A percentile compares a stretch with the other conserved stretches of the same genome.
Evolutionary conservation across 2,888 invertebrate species (phyloP).

Genomic region (Torymus auratus): DNA sequence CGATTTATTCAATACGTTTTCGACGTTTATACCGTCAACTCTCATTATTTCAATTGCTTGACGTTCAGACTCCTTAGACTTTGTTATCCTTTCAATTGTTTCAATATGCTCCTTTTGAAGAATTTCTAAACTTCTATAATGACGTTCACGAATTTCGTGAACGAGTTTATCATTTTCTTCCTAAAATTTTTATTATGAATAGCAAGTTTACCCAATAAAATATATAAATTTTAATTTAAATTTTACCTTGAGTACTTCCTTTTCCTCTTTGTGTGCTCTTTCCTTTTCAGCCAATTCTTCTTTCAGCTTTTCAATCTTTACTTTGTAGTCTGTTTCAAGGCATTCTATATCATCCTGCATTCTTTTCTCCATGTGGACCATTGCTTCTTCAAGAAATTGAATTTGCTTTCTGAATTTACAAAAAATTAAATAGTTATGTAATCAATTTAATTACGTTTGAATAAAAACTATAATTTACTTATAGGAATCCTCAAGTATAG

Average conservation of each 20-base stretch:
- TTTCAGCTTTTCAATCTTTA: conserved; percentile 68
- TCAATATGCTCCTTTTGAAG: conserved; percentile 70
- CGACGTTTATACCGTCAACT: conserved; percentile 66
- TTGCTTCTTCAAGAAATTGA: conserved; percentile 65
- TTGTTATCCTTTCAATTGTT: conserved; percentile 69
- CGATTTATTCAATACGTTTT: conserved; percentile 68
- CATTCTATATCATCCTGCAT: conserved; percentile 66
- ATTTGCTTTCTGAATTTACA: conserved; percentile 67
- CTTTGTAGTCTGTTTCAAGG: conserved; percentile 67
- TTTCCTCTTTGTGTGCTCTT: conserved; percentile 65
- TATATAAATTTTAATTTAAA: background rate
- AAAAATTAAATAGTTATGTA: too few relatives aligned
- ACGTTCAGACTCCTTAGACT: conserved; percentile 70
- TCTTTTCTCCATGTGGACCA: conserved; percentile 68
- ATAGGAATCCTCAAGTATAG: conserved; percentile 70
- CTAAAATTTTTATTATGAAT: conserved; percentile 57
- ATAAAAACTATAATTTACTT: conserved; percentile 63
- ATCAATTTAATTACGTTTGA: background rate
- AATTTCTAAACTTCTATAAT: conserved; percentile 66
- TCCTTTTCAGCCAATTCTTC: conserved; percentile 66
- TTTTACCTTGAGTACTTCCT: conserved; percentile 67
- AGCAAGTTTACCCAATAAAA: too few relatives aligned
- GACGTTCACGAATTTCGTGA: conserved; percentile 67
- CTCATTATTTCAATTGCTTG: conserved; percentile 66
- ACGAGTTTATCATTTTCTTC: conserved; percentile 63